Evolutionary conservation across 92 coral and sea anemone genomes (phyloP).

Genomic region (Epizoanthus rinbou): DNA sequence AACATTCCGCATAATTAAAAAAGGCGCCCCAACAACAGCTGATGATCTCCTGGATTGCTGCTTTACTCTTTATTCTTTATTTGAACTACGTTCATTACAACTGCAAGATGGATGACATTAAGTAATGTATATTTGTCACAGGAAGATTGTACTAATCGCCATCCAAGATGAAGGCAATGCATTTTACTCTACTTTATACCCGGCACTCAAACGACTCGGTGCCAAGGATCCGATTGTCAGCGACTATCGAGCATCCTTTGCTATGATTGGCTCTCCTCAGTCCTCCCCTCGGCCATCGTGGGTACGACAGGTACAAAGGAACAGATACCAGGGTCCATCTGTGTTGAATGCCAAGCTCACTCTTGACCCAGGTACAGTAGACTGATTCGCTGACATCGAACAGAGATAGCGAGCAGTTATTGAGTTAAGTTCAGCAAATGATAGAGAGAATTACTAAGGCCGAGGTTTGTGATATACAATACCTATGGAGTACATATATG

Average conservation of each 20-base stretch:
- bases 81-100: no score
- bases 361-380: constrained; percentile 8
- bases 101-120: background rate
- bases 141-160: constrained; percentile 55
- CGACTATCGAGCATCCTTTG: constrained; percentile 50
- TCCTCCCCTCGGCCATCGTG: constrained; percentile 46
- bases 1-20: no score
- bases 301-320: constrained; percentile 37
- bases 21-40: no score
- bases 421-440: no score
- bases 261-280: constrained; percentile 45
- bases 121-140: background rate
- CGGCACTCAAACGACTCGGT: constrained; percentile 45
- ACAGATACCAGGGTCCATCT: constrained; percentile 46
- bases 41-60: no score
- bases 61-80: no score
- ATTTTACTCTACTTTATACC: constrained; percentile 7
- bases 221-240: constrained; percentile 33
- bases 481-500: no score
- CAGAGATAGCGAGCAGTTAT: no score
- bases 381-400: no score
- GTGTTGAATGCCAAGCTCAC: background rate
- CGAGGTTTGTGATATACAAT: no score
- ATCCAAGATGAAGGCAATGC: constrained; percentile 57
- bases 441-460: no score